Base-by-base conservation (phyloP, 2,797 vertebrate genomes). In the Sebastes baramenuke region DNA sequence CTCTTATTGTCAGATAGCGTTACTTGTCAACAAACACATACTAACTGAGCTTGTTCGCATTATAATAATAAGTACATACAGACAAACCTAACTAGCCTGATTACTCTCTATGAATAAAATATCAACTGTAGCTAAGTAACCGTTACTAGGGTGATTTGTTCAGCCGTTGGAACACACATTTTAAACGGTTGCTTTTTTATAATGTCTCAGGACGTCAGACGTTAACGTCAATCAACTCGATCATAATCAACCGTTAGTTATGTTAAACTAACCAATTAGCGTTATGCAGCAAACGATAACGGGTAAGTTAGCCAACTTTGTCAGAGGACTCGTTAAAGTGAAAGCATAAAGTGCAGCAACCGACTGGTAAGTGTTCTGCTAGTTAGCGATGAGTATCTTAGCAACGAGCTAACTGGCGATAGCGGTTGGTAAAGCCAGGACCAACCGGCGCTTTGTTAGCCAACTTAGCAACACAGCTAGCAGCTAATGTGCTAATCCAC, bases 371-470 rank as follows among this genome's bases (percentile, higher is more conserved):
- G 4, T 42, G 5, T 4, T 38, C 36, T 2, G 55, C 32, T 60
- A 20, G 16, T 68, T 67, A 77, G 64, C 29, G 14, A 18, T 27
- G 24, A 29, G 46, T 65, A 30, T 27, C 71, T 74, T 66, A 80
- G 75, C 85, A 66, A 66, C 2, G 11, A 52, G 84, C 84, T 84
- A 86, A 79, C 52, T 67, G 16, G 46, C 49, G 65, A 60, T 54
- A 56, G 46, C 24, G 22, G 38, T 67, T 75, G 64, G 78, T 42
- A 69, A 70, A 82, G 54, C 55, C 36, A 5, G 22, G 79, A 81
- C 36, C 67, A 46, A 80, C 54, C 71, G 68, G 55, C 70, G 92
- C 92, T 93, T 93, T 94, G 93, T 94, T 94, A 94, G 90, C 93
- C 74, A 46, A 68, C 46, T 72, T 72, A 81, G 60, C 78, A 49